Evolutionary conservation across 1,140 invertebrate genomes (phyloP), one percentile per base, ranked within the genome.

Genomic region (Cardiocondyla obscurior): DNA sequence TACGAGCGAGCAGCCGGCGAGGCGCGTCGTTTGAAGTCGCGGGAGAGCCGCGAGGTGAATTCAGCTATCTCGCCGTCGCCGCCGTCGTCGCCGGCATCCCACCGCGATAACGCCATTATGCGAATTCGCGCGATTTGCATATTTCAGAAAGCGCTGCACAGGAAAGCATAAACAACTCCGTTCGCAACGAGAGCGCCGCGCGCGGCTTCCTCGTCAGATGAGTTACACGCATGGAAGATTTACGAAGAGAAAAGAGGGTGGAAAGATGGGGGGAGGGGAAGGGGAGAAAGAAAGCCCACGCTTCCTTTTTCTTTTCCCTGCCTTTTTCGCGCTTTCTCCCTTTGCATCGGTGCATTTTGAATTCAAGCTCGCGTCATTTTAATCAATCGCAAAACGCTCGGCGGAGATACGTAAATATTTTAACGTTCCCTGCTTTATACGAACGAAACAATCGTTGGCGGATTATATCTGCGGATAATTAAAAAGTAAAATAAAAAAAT

Each of bases 121-220:
- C 88, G 90, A 88, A 91, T 89, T 92, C 90, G 88, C 90, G 89
- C 88, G 91, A 92, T 92, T 92, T 92, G 92, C 92, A 92, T 92
- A 92, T 92, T 92, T 91, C 90, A 92, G 91, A 92, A 91, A 92
- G 90, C 90, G 88, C 85, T 90, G 87, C 90, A 89, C 91, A 92
- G 92, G 92, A 92, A 92, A 92, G 89, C 92, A 92, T 92, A 92
- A 92, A 92, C 91, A 92, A 92, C 90, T 91, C 91, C 77, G 70
- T 72, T 87, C 77, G 79, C 87, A 82, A 88, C 83, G 86, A 87
- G 85, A 88, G 86, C 73, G 60, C 57, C 81, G 84, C 81, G 84
- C 81, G 83, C 84, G 87, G 87, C 86, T 90, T 91, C 90, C 89
- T 90, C 88, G 89, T 87, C 88, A 92, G 91, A 92, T 89, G 91